phyloP scores from a whole-genome alignment of 2,888 invertebrate genomes.

The Tetropium fuscum region DNA sequence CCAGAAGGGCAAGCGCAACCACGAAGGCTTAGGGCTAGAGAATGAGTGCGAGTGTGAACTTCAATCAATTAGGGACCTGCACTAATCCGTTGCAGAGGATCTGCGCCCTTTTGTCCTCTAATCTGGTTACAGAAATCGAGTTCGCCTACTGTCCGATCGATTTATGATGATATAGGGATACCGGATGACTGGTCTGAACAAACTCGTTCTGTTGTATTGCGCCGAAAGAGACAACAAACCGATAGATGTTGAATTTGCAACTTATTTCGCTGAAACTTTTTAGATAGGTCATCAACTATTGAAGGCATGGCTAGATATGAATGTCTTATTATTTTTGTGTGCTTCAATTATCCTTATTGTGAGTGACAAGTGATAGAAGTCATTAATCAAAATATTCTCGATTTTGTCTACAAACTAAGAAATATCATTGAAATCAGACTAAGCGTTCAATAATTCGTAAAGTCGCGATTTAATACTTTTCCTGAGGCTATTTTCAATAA shows the following conservation, averaged over 20 bases:
- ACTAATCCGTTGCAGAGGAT: constrained; percentile 41
- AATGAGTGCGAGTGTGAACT: constrained; percentile 33
- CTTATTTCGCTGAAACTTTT: too few relatives aligned
- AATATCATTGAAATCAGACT: too few relatives aligned
- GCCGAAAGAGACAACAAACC: not conserved
- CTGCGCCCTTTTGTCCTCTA: constrained; percentile 57
- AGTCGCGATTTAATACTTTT: too few relatives aligned
- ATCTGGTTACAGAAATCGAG: constrained; percentile 59
- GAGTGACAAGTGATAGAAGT: too few relatives aligned
- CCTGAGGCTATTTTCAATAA: too few relatives aligned
- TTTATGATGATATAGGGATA: constrained; percentile 41
- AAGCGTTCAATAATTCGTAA: too few relatives aligned
- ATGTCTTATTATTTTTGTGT: too few relatives aligned
- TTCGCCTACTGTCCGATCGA: constrained; percentile 47
- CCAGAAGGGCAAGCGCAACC: constrained; percentile 13
- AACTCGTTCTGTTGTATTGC: constrained; percentile 4
- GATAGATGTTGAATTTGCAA: constrained; percentile 7
- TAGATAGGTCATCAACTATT: too few relatives aligned
- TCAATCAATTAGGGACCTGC: constrained; percentile 44
- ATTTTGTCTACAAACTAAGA: too few relatives aligned
- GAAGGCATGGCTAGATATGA: too few relatives aligned
- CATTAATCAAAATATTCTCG: too few relatives aligned
- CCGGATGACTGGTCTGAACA: constrained; percentile 34
- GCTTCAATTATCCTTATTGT: too few relatives aligned
- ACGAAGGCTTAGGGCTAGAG: constrained; percentile 17